phyloP scores from a whole-genome alignment of 2,888 invertebrate genomes.

The Cacoxenus indagator region DNA sequence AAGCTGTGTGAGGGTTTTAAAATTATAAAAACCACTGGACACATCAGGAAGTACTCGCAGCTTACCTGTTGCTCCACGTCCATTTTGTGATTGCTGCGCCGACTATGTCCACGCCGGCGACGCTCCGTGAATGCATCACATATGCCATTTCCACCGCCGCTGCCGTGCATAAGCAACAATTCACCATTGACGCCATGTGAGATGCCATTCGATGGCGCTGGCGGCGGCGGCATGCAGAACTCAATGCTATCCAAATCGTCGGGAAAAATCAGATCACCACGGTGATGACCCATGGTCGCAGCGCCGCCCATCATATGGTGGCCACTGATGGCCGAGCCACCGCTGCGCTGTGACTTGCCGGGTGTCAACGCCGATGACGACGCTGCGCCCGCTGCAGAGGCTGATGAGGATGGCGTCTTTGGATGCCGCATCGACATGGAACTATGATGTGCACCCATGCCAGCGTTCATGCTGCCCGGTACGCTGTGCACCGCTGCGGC shows the following conservation, averaged over 20 bases:
- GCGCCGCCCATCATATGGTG: constrained; percentile 48
- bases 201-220: constrained; percentile 50
- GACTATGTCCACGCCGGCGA: constrained; percentile 64
- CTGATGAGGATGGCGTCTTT: constrained; percentile 29
- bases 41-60: background rate
- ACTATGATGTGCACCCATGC: constrained; percentile 24
- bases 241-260: constrained; percentile 70
- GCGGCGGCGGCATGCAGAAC: constrained; percentile 66
- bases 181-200: constrained; percentile 48
- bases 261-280: constrained; percentile 66
- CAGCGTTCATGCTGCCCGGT: constrained; percentile 24
- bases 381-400: constrained; percentile 25
- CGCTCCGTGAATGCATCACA: constrained; percentile 65
- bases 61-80: constrained; percentile 69
- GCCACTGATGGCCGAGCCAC: background rate
- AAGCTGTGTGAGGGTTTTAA: background rate
- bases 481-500: constrained; percentile 44
- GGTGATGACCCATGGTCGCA: constrained; percentile 60
- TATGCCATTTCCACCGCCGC: constrained; percentile 38
- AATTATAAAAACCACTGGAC: background rate
- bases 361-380: constrained; percentile 12
- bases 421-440: constrained; percentile 59
- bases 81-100: constrained; percentile 69
- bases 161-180: constrained; percentile 51
- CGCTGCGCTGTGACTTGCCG: constrained; percentile 28